Conservation (phyloP, 2,888 invertebrate species). For the Gandaritis pyraliata region DNA sequence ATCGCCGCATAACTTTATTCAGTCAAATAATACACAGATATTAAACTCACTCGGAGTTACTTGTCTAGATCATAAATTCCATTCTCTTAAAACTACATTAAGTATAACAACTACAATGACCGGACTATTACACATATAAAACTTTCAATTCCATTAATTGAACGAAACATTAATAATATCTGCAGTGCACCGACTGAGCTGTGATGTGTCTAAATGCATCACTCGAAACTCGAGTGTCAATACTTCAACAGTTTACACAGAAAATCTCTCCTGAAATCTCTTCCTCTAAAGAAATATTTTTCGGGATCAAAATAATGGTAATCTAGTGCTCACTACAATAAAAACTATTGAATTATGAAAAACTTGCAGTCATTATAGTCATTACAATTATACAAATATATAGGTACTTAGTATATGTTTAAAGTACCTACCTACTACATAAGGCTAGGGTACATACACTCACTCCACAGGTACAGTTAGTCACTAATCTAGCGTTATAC, state of each 20-base stretch:
- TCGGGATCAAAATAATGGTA: too few relatives aligned
- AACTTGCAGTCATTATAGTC: constrained; percentile 6
- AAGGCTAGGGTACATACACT: constrained; percentile 20
- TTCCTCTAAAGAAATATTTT: too few relatives aligned
- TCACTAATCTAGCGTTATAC: not conserved
- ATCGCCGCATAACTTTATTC: constrained; percentile 63
- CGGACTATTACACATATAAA: not conserved
- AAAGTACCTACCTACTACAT: constrained; percentile 20
- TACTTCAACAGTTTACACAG: too few relatives aligned
- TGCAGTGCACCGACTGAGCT: too few relatives aligned
- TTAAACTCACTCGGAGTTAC: constrained; percentile 34
- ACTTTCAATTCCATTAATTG: constrained; percentile 4
- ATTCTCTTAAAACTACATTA: constrained; percentile 8
- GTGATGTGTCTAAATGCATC: too few relatives aligned
- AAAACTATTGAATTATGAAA: not conserved
- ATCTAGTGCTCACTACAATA: too few relatives aligned
- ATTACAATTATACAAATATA: constrained; percentile 9
- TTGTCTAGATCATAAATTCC: constrained; percentile 30
- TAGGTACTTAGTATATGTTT: constrained; percentile 4
- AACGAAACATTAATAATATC: too few relatives aligned
- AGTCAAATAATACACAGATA: constrained; percentile 60
- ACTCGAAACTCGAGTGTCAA: too few relatives aligned
- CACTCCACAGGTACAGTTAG: constrained; percentile 3
- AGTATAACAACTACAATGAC: constrained; percentile 21
- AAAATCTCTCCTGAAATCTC: too few relatives aligned